Percentiles rank a stretch among this genome's conserved stretches.
These are phyloP conservation scores for Parazoanthus atlanticus DNA, from an alignment of 92 coral and sea anemone species.

Conservation along the genomic window DNA sequence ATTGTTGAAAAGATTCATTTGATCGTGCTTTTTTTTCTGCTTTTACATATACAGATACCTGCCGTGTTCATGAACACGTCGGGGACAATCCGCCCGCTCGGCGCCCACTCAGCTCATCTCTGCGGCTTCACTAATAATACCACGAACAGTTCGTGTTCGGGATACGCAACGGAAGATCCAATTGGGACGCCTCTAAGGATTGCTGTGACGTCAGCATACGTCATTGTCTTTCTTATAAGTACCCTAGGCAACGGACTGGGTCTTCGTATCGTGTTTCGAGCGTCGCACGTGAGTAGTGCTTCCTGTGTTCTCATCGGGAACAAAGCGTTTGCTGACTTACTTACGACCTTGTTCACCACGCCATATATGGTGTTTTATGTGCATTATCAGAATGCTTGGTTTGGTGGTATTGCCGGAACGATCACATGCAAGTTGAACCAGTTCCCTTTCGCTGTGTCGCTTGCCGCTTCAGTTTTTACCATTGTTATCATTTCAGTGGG, in stretches of 20 bases:
- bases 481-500: slow-evolving; percentile 61
- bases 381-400: slow-evolving; percentile 62
- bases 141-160: slow-evolving; percentile 16
- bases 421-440: slow-evolving; percentile 74
- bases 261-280: slow-evolving; percentile 49
- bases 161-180: background rate
- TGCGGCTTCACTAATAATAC: background rate
- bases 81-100: background rate
- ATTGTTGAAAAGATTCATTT: too few relatives aligned
- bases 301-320: slow-evolving; percentile 60
- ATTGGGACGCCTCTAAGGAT: slow-evolving; percentile 18
- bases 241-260: slow-evolving; percentile 48
- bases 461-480: slow-evolving; percentile 78
- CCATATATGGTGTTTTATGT: slow-evolving; percentile 65
- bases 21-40: background rate
- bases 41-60: background rate
- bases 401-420: slow-evolving; percentile 65
- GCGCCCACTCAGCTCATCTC: background rate
- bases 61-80: background rate
- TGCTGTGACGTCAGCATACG: slow-evolving; percentile 57
- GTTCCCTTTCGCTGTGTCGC: slow-evolving; percentile 66
- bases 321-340: slow-evolving; percentile 81
- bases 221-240: slow-evolving; percentile 49
- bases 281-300: slow-evolving; percentile 40
- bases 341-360: slow-evolving; percentile 74